These are phyloP conservation scores for Enhydra lutris DNA, from an alignment of 2,113 vertebrate species.

Conservation along the genomic window DNA sequence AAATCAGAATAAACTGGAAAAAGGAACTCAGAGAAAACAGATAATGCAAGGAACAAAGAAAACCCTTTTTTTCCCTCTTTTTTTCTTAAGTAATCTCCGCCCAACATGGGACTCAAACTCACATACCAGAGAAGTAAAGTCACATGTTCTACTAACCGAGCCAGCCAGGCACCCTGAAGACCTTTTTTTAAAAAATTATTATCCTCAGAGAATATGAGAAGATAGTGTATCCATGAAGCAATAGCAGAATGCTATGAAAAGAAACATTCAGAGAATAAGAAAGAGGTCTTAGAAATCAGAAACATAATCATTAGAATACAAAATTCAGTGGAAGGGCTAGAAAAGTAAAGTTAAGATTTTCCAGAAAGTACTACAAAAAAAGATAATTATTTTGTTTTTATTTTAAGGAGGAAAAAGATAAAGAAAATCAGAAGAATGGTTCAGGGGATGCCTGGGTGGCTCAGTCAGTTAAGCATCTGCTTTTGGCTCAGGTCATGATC, in stretches of 20 bases:
- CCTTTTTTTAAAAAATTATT: not conserved
- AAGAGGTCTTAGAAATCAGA: not conserved
- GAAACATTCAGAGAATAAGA: not conserved
- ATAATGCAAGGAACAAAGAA: not conserved
- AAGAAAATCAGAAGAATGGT: not conserved
- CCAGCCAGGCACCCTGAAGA: not conserved
- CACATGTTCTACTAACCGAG: not conserved
- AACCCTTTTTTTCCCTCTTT: not conserved
- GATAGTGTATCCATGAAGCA: not conserved
- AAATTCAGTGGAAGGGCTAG: not conserved
- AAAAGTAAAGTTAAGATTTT: not conserved
- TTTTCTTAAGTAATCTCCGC: not conserved
- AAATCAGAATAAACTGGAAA: not conserved
- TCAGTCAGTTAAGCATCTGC: too few relatives aligned
- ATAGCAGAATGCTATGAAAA: not conserved
- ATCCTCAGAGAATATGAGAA: constrained; percentile 4
- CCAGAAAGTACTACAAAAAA: not conserved
- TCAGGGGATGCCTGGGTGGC: not conserved
- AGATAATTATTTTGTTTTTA: not conserved
- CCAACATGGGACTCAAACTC: not conserved
- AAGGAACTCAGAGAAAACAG: not conserved
- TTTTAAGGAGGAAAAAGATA: not conserved
- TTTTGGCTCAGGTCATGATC: too few relatives aligned
- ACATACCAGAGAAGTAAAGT: not conserved
- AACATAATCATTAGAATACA: not conserved